Evolutionary conservation across 2,888 invertebrate genomes (phyloP).

Genomic region (Melipona bicolor): DNA sequence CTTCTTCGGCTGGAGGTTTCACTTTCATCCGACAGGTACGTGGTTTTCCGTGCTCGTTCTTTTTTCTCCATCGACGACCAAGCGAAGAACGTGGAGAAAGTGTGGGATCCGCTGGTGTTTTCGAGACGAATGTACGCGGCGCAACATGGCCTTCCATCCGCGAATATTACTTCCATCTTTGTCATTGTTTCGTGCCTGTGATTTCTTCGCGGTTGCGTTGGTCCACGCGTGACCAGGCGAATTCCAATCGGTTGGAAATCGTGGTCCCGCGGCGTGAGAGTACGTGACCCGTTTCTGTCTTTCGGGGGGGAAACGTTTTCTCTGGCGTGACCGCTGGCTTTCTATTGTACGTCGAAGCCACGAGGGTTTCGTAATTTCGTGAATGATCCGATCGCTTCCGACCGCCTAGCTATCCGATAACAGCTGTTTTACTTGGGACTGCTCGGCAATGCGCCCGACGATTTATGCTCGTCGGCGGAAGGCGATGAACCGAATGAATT

Average conservation of each 20-base stretch:
- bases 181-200: background rate
- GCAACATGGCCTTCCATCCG: background rate
- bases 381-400: conserved; percentile 45
- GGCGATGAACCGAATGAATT: background rate
- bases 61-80: background rate
- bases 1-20: conserved; percentile 4
- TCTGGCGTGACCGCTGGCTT: conserved; percentile 43
- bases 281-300: conserved; percentile 15
- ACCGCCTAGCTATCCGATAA: conserved; percentile 24
- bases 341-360: conserved; percentile 51
- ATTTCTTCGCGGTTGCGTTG: background rate
- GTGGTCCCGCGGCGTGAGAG: background rate
- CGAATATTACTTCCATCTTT: background rate
- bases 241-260: conserved; percentile 2
- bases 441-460: background rate
- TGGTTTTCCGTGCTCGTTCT: conserved; percentile 7
- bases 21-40: conserved; percentile 47
- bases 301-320: conserved; percentile 8
- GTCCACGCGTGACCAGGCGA: background rate
- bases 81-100: conserved; percentile 29
- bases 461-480: background rate
- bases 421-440: conserved; percentile 45
- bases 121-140: background rate
- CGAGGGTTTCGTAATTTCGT: conserved; percentile 48
- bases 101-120: conserved; percentile 25